Evolutionary conservation across 2,888 invertebrate genomes (phyloP).

Genomic region (Eilema caniola): DNA sequence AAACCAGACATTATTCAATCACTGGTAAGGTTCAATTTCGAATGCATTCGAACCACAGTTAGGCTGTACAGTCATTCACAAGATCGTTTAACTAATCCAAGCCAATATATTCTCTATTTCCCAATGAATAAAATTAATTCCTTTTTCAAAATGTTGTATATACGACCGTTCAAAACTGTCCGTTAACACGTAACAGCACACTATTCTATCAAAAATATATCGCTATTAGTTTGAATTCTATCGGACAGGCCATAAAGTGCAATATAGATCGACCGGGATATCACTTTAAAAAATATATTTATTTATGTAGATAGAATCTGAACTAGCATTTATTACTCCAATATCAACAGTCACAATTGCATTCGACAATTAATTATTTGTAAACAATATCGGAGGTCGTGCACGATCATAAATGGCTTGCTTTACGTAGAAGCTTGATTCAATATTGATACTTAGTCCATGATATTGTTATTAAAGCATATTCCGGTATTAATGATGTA

Average conservation of each 20-base stretch:
- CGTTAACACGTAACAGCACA: slow-evolving; percentile 40
- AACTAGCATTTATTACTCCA: slow-evolving; percentile 80
- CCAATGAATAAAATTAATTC: slow-evolving; percentile 83
- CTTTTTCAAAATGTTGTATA: slow-evolving; percentile 74
- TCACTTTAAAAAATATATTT: slow-evolving; percentile 58
- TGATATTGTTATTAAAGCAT: slow-evolving; percentile 40
- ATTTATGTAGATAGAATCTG: slow-evolving; percentile 71
- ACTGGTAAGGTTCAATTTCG: slow-evolving; percentile 34
- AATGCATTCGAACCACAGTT: slow-evolving; percentile 23
- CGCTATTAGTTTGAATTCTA: slow-evolving; percentile 43
- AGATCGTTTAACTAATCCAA: slow-evolving; percentile 82
- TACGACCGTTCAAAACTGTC: slow-evolving; percentile 71
- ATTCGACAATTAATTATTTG: slow-evolving; percentile 85
- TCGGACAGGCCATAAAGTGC: slow-evolving; percentile 39
- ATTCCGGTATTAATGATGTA: slow-evolving; percentile 41
- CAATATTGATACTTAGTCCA: slow-evolving; percentile 61
- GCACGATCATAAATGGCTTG: slow-evolving; percentile 72
- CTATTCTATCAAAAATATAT: slow-evolving; percentile 31
- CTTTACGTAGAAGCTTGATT: slow-evolving; percentile 53
- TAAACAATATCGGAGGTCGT: slow-evolving; percentile 78
- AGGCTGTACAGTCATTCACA: slow-evolving; percentile 40
- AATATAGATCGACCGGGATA: slow-evolving; percentile 40
- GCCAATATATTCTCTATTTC: slow-evolving; percentile 84
- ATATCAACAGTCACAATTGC: slow-evolving; percentile 82
- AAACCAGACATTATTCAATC: slow-evolving; percentile 42